phyloP scores from a whole-genome alignment of 2,888 invertebrate genomes.

The Eudasyphora cyanicolor region DNA sequence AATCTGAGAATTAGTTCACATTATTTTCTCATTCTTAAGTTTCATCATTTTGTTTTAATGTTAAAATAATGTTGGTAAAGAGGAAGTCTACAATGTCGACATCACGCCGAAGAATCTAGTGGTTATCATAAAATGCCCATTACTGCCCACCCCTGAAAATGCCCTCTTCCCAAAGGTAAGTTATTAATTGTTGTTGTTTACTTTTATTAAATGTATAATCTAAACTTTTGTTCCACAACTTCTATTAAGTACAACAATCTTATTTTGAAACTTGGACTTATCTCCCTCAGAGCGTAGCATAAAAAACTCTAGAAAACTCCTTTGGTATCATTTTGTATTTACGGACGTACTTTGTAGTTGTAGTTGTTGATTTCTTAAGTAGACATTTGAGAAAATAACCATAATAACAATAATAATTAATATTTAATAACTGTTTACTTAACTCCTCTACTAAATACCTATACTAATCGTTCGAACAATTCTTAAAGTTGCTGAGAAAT shows the following conservation, averaged over 20 bases:
- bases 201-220: background rate
- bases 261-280: too few species aligned
- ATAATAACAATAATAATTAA: background rate
- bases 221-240: background rate
- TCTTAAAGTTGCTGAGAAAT: background rate
- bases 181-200: background rate
- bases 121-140: background rate
- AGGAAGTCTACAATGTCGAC: too few species aligned
- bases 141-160: too few species aligned
- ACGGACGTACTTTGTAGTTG: background rate
- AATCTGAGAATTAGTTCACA: background rate
- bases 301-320: too few species aligned
- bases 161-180: background rate
- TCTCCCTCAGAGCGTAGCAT: too few species aligned
- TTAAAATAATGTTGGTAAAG: too few species aligned
- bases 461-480: background rate
- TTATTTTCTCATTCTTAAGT: background rate
- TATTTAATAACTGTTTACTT: background rate
- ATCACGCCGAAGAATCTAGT: too few species aligned
- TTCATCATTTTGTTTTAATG: background rate
- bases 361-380: conserved; percentile 30
- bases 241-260: background rate
- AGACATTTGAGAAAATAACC: background rate
- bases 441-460: too few species aligned
- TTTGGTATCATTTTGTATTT: background rate